Evolutionary conservation across 2,113 vertebrate genomes (phyloP), one percentile per base, ranked within the genome.

Genomic region (Vicugna pacos): DNA sequence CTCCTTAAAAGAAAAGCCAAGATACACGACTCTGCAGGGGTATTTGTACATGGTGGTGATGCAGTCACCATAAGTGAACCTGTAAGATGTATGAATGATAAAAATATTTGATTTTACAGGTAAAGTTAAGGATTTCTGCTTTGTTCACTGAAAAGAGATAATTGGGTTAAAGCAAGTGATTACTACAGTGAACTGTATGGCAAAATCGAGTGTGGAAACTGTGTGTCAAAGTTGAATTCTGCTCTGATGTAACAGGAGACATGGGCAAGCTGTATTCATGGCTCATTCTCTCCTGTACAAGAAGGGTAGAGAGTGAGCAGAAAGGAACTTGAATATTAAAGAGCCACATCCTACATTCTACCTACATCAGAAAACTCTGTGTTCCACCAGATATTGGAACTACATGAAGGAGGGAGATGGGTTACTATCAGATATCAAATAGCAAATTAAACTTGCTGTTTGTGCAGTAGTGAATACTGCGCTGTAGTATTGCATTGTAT

Each of bases 221-320:
- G n/a, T 79, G 26, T 80, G 19, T 84, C 46, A 73, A 92, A 77
- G n/a, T 35, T 4, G 30, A 88, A 89, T 54, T 94, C 42, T 67
- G 30, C 65, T 93, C 75, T 79, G 38, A 76, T 87, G 89, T 76
- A 95, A 22, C 82, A 82, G 92, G 92, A 80, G n/a, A 52, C 52
- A 50, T 76, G 60, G 46, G 16, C 64, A 84, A 90, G 26, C 35
- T 65, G 30, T 54, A 28, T 56, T 92, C 52, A 50, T 75, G 60
- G 20, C 10, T 96, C 62, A 60, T 62, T 12, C 12, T 95, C 20
- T 89, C 52, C 16, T 88, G 35, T 75, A 60, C 9, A 76, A 95
- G n/a, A 73, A 20, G 60, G 64, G 56, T 65, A 65, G 65, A 80
- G 80, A 84, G 30, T 91, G 56, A 89, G 32, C 64, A 35, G 79